Evolutionary conservation across 1,140 invertebrate genomes (phyloP), one percentile per base, ranked within the genome.

Genomic region (Rhynchophorus ferrugineus): DNA sequence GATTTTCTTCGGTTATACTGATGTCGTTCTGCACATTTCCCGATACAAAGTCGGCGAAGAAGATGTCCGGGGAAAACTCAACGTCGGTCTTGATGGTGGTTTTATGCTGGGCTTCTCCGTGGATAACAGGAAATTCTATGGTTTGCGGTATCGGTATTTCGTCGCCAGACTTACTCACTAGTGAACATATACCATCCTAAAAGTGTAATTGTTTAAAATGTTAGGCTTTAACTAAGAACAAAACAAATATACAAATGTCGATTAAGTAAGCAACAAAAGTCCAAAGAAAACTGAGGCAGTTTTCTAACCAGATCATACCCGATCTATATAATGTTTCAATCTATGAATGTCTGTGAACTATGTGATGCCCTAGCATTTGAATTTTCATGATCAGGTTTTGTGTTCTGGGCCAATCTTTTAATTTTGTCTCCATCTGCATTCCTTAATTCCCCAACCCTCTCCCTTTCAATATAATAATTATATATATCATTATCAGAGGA

Each of bases 31-130:
- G 37, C 11, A 42, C 22, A 16, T 48, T 34, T 9, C 19, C 11
- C 45, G 47, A 20, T 3, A 42, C 8, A 8, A 48, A 36, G 6
- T 49, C 38, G 7, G 47, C 17, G n/a, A 49, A 49, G 35, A 49
- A 49, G 9, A 49, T 49, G 19, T 49, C 47, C 1, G 47, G 47
- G 5, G 38, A 42, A 22, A 49, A 49, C 3, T 48, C 45, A 8
- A 42, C 39, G 38, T 41, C 38, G 20, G 1, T 41, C 20, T 11
- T 41, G 5, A 19, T 18, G 1, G 2, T 8, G 14, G 14, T 9
- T 19, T 19, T 41, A 2, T 18, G 7, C 11, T 16, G 41, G 8
- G 24, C 3, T n/a, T 43, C 41, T 7, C 17, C 13, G 1, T 3
- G 21, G 1, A 19, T 19, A 3, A 14, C 19, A 2, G 21, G 11